Base-by-base conservation (phyloP, 2,797 vertebrate genomes). In the Momotus momota region DNA sequence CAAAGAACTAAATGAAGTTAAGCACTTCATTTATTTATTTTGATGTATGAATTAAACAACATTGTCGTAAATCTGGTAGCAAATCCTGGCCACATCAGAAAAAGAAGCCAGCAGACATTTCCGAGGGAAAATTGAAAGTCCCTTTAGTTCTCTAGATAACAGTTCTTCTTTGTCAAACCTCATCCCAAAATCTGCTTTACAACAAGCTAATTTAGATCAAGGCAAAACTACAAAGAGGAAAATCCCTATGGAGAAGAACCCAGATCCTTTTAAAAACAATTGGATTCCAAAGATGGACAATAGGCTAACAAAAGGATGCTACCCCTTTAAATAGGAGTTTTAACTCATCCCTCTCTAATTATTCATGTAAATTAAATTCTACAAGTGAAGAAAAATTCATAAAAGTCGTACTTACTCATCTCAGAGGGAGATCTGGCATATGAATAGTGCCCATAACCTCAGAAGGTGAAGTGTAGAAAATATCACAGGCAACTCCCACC, bases 331-430 rank as follows among this genome's bases (percentile, higher is more conserved):
- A 97, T 57, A 95, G 81, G 84, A 96, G 87, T 97, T 97, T 97
- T 85, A 95, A 95, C 70, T 97, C 60, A 70, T 87, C 97, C 41
- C 40, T 89, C 92, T 93, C 97, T 98, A 98, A 98, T 98, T 98
- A 97, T 97, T 98, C 96, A 98, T 98, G 97, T 97, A 98, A 98
- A 98, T 98, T 98, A 98, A 98, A 98, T 97, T 98, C 97, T 97
- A 97, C 95, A 98, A 98, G 97, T 98, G 97, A 98, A 97, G 96
- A 97, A 98, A 98, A 98, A 98, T 98, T 98, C 97, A 98, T 98
- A 97, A 98, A 98, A 98, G 97, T 98, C 95, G 17, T 97, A 97
- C 97, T 98, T 98, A 98, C 93, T 98, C 98, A 98, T 98, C 98
- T 98, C 95, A 97, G 96, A 98, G 98, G 97, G 96, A 98, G 96